Percentiles rank a stretch among this genome's conserved stretches.
Conservation (phyloP, 2,113 vertebrate species). For the Alligator mississippiensis region DNA sequence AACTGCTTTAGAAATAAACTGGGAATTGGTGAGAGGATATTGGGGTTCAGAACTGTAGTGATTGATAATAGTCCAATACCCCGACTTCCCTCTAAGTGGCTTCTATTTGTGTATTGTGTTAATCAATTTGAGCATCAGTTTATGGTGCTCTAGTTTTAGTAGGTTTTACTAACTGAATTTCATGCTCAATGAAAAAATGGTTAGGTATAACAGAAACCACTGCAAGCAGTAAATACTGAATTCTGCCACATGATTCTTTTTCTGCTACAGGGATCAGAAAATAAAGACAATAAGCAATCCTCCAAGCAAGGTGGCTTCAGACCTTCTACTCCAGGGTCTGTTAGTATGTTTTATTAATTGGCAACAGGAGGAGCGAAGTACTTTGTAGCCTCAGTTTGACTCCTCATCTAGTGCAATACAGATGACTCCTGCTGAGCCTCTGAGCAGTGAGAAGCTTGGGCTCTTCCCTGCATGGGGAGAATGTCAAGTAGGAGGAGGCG, state of each 20-base stretch:
- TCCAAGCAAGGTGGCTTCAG: accelerated
- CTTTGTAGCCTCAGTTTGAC: not conserved
- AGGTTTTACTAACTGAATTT: constrained; percentile 18
- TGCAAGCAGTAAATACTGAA: constrained; percentile 45
- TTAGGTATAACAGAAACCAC: constrained; percentile 25
- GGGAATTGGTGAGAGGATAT: not conserved
- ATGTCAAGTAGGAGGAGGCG: not conserved
- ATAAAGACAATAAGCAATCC: accelerated
- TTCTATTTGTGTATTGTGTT: not conserved
- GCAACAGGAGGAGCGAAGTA: not conserved
- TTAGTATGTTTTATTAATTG: not conserved
- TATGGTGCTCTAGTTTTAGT: constrained; percentile 41
- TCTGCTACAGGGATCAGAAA: not conserved
- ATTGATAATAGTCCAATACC: not conserved
- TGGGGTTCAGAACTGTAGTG: not conserved
- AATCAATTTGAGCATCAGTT: constrained; percentile 11
- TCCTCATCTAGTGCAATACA: accelerated
- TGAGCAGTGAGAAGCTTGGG: accelerated
- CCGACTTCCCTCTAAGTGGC: constrained; percentile 14
- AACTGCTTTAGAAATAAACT: not conserved
- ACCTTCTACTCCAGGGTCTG: not conserved
- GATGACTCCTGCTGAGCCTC: accelerated
- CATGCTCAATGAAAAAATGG: not conserved
- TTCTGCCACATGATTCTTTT: not conserved
- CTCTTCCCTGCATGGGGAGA: constrained; percentile 5